These are phyloP conservation scores for Sarcophaga subvicina DNA, from an alignment of 2,888 invertebrate species.

Conservation along the genomic window DNA sequence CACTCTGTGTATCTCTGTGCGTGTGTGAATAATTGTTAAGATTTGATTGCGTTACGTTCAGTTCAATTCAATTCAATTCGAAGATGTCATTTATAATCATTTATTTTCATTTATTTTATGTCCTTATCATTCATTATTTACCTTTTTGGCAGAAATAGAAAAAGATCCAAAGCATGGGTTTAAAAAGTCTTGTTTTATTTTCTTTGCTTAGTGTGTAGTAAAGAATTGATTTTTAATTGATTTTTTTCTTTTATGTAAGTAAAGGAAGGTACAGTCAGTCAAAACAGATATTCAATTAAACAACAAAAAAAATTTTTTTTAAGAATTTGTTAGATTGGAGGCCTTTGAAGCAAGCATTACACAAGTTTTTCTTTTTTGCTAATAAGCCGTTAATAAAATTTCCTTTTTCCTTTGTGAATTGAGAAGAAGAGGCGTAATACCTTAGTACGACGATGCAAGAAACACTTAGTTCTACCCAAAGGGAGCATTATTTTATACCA, in stretches of 20 bases:
- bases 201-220: constrained; percentile 8
- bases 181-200: constrained; percentile 45
- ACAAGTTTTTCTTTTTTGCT: too few relatives aligned
- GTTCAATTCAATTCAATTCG: constrained; percentile 14
- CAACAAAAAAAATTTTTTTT: too few relatives aligned
- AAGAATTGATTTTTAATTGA: constrained; percentile 54
- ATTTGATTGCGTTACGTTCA: constrained; percentile 20
- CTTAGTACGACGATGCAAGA: too few relatives aligned
- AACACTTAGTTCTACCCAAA: too few relatives aligned
- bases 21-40: neutral
- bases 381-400: too few relatives aligned
- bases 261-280: constrained; percentile 41
- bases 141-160: constrained; percentile 1
- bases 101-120: constrained; percentile 46
- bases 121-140: neutral
- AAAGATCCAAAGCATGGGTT: neutral
- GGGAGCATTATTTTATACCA: too few relatives aligned
- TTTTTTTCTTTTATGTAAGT: constrained; percentile 12
- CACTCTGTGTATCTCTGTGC: neutral
- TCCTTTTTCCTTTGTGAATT: too few relatives aligned
- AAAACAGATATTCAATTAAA: too few relatives aligned
- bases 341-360: too few relatives aligned
- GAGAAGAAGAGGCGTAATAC: too few relatives aligned
- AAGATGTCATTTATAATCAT: constrained; percentile 66
- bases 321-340: too few relatives aligned